Evolutionary conservation across 30 jellyfish, hydroid and myxozoan genomes (phyloP).

Genomic region (Pelagia noctiluca): DNA sequence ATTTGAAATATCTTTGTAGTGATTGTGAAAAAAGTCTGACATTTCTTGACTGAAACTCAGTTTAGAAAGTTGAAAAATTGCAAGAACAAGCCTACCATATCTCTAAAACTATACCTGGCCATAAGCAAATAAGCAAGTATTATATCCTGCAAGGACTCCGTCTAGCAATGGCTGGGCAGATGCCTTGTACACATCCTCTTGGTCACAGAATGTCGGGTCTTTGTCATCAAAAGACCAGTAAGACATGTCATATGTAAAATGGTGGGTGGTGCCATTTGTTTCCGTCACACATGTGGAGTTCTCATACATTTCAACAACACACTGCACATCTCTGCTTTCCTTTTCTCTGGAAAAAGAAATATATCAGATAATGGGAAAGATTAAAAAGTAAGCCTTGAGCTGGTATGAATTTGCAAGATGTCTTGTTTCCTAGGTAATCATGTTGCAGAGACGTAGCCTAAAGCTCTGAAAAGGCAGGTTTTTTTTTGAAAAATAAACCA

Average conservation of each 20-base stretch:
- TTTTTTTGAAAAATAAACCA: too few species aligned
- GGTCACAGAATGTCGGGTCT: constrained; percentile 60
- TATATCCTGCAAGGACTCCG: constrained; percentile 85
- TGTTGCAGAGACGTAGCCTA: too few species aligned
- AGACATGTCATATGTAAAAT: constrained; percentile 82
- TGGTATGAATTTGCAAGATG: too few species aligned
- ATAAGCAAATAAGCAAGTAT: constrained; percentile 96
- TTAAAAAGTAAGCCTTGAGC: not conserved
- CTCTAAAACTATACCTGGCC: constrained; percentile 89
- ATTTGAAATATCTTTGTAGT: too few species aligned
- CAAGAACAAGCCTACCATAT: not conserved
- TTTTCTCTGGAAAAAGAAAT: constrained; percentile 51
- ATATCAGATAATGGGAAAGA: not conserved
- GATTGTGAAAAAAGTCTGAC: too few species aligned
- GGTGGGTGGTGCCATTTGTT: constrained; percentile 60
- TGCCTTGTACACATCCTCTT: constrained; percentile 72
- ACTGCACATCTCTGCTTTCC: constrained; percentile 30
- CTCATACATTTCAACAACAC: constrained; percentile 74
- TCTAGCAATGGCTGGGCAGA: constrained; percentile 87
- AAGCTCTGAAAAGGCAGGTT: too few species aligned
- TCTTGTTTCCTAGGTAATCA: too few species aligned
- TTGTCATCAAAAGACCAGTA: constrained; percentile 81
- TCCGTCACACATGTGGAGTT: constrained; percentile 57
- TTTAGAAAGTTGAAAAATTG: too few species aligned
- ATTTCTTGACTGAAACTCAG: too few species aligned